Percentiles rank a stretch among this genome's conserved stretches.
Conservation (phyloP, 2,888 invertebrate species). For the Beris morrisii region DNA sequence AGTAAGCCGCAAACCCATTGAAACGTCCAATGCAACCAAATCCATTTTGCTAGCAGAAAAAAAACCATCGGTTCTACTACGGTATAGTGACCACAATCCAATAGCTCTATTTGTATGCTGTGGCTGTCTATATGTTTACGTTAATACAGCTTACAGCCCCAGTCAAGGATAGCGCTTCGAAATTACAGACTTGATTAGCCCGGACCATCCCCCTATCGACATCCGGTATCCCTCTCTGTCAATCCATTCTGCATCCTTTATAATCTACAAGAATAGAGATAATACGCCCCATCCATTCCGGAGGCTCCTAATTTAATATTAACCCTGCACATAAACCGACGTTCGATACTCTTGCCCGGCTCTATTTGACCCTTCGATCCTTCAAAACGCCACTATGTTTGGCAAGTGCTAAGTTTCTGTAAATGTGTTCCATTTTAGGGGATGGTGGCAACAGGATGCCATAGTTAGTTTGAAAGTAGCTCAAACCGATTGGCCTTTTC, state of each 20-base stretch:
- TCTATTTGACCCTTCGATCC: no score
- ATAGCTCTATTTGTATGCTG: constrained; percentile 6
- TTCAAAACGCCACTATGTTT: no score
- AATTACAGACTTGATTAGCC: constrained; percentile 1
- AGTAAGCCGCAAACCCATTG: constrained; percentile 13
- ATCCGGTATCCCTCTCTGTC: not conserved
- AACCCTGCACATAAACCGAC: not conserved
- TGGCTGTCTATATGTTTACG: not conserved
- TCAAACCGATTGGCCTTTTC: constrained; percentile 2
- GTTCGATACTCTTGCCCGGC: no score
- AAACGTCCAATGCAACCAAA: constrained; percentile 9
- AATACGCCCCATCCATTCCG: constrained; percentile 3
- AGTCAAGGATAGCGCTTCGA: not conserved
- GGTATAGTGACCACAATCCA: constrained; percentile 12
- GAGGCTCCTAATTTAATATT: constrained; percentile 13
- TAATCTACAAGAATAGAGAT: constrained; percentile 8
- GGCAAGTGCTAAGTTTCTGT: constrained; percentile 8
- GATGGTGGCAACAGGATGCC: not conserved
- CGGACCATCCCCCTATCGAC: not conserved
- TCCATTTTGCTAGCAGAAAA: constrained; percentile 7
- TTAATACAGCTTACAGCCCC: not conserved
- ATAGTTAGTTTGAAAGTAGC: no score
- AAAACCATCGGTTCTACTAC: not conserved
- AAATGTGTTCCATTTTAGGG: constrained; percentile 8
- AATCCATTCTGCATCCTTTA: constrained; percentile 2